phyloP scores from a whole-genome alignment of 2,113 vertebrate genomes.

The Grus americana region DNA sequence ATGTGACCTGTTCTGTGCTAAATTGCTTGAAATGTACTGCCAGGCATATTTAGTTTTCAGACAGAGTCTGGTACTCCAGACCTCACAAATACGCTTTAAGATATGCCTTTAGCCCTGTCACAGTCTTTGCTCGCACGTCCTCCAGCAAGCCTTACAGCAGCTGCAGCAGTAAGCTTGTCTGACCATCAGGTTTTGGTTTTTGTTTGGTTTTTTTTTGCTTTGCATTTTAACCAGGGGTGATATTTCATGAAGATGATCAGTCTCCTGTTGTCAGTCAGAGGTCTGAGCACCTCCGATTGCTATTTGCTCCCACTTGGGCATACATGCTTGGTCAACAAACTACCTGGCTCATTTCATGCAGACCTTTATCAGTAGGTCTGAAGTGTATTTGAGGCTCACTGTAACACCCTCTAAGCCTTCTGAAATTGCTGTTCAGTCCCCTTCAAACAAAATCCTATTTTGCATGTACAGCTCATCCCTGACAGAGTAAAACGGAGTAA shows the following conservation, averaged over 20 bases:
- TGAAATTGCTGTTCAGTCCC: background rate
- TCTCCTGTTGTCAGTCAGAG: background rate
- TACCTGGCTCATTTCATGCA: background rate
- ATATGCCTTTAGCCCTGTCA: background rate
- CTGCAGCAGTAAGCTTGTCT: background rate
- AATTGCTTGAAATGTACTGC: background rate
- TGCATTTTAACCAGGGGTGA: background rate
- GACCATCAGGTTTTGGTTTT: background rate
- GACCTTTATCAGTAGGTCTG: background rate
- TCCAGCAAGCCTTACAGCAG: background rate
- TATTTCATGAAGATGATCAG: background rate
- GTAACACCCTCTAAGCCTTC: background rate
- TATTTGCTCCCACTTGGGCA: background rate
- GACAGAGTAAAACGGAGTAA: background rate
- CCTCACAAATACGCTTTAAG: background rate
- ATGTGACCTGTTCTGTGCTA: background rate
- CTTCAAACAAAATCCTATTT: background rate
- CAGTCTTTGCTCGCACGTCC: background rate
- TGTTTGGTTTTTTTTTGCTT: background rate
- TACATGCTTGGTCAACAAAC: background rate
- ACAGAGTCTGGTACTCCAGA: background rate
- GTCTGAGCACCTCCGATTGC: background rate
- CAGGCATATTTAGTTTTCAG: background rate
- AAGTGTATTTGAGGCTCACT: background rate
- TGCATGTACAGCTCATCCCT: background rate